Evolutionary conservation across 2,888 invertebrate genomes (phyloP).

Genomic region (Parnassius mnemosyne): DNA sequence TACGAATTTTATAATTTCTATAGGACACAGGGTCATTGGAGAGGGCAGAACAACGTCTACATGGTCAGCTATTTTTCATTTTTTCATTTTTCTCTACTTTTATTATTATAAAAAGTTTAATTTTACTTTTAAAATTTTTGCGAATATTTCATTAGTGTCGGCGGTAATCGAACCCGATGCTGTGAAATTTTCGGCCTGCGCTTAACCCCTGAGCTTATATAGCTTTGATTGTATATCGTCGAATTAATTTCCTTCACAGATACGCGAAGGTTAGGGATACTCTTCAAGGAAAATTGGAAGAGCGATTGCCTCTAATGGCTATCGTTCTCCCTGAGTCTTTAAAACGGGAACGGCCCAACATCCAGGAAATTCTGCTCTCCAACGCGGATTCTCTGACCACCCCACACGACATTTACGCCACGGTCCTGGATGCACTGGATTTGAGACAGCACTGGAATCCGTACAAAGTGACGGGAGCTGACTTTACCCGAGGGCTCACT

Average conservation of each 20-base stretch:
- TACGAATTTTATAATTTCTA: no score
- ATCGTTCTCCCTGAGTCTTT: slow-evolving; percentile 88
- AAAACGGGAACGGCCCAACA: slow-evolving; percentile 78
- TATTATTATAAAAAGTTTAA: background rate
- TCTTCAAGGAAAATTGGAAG: slow-evolving; percentile 94
- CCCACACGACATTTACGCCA: slow-evolving; percentile 94
- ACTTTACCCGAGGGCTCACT: slow-evolving; percentile 79
- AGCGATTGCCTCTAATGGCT: slow-evolving; percentile 92
- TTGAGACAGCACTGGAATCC: slow-evolving; percentile 53
- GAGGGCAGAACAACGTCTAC: no score
- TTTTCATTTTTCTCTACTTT: no score
- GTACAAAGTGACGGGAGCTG: slow-evolving; percentile 70
- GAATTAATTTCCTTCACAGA: slow-evolving; percentile 64
- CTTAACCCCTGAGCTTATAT: no score
- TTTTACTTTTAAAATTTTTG: background rate
- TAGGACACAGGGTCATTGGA: no score
- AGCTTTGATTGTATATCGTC: no score
- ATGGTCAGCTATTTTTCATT: no score
- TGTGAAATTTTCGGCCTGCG: background rate
- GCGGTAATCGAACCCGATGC: background rate
- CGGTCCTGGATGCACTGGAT: slow-evolving; percentile 85
- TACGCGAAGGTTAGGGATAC: slow-evolving; percentile 91
- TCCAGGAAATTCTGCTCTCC: slow-evolving; percentile 80
- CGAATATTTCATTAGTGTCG: background rate
- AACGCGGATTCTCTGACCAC: slow-evolving; percentile 88